Percentiles rank a stretch among this genome's conserved stretches.
Conservation (phyloP, 2,797 vertebrate species). For the Poliocrania exsul region DNA sequence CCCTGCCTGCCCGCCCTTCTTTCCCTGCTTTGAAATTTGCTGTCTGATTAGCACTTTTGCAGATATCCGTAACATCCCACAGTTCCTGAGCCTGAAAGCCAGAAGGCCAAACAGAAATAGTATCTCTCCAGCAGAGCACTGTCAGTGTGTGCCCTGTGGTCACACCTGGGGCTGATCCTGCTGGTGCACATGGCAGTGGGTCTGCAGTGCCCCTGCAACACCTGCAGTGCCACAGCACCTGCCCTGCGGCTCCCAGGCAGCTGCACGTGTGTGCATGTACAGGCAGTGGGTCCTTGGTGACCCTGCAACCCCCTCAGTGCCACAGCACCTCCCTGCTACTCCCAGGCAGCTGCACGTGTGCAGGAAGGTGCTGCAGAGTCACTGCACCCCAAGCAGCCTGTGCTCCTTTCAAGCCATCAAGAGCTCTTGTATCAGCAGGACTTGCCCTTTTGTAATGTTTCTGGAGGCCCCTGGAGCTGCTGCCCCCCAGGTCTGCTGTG, state of each 20-base stretch:
- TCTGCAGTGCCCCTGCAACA: neutral
- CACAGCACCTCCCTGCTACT: no score
- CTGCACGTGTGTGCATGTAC: no score
- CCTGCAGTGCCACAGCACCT: fast-evolving
- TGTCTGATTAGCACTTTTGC: conserved; percentile 53
- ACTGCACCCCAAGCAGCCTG: neutral
- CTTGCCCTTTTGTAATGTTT: neutral
- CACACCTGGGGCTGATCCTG: neutral
- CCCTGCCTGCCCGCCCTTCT: conserved; percentile 29
- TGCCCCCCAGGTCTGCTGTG: neutral
- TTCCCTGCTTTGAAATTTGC: conserved; percentile 46
- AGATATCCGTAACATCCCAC: conserved; percentile 34
- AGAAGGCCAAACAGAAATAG: neutral
- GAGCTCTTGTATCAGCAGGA: neutral
- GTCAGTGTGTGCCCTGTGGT: neutral
- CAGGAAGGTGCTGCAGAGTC: neutral
- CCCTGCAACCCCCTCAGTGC: no score
- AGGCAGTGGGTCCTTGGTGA: no score
- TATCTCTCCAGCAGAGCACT: fast-evolving
- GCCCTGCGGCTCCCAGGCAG: neutral
- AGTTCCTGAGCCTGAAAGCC: conserved; percentile 29
- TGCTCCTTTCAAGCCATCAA: neutral
- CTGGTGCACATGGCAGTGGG: fast-evolving
- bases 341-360: neutral
- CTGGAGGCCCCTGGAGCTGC: neutral